phyloP scores from a whole-genome alignment of 2,113 vertebrate genomes.

The Esox niger region DNA sequence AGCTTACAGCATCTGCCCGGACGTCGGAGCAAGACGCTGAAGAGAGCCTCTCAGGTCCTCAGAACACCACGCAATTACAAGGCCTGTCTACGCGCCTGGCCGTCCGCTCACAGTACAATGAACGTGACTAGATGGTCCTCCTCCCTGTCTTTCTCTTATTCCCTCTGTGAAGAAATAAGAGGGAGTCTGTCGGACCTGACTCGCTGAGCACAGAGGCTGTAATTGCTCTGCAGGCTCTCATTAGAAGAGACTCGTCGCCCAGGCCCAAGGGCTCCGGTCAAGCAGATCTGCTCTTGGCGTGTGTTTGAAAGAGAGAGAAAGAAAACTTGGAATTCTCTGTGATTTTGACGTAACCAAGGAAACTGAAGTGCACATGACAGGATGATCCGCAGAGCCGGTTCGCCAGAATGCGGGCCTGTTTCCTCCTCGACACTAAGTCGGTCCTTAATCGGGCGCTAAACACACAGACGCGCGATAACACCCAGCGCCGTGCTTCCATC shows the following conservation, averaged over 20 bases:
- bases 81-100: constrained; percentile 33
- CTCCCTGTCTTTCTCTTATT: neutral
- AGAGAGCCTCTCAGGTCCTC: constrained; percentile 37
- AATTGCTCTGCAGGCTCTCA: constrained; percentile 39
- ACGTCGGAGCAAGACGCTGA: constrained; percentile 43
- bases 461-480: constrained; percentile 38
- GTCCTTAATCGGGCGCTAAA: neutral
- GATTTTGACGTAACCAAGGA: constrained; percentile 21
- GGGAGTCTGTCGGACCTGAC: constrained; percentile 33
- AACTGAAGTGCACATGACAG: constrained; percentile 35
- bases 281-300: neutral
- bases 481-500: constrained; percentile 52
- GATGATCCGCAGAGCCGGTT: constrained; percentile 37
- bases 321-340: constrained; percentile 5
- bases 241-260: constrained; percentile 30
- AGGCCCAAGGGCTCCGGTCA: constrained; percentile 3
- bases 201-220: constrained; percentile 35
- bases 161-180: neutral
- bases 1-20: constrained; percentile 55
- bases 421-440: too few relatives aligned
- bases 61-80: constrained; percentile 54
- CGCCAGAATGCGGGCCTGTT: constrained; percentile 31
- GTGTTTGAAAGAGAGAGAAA: constrained; percentile 2
- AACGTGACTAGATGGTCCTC: constrained; percentile 32
- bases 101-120: neutral